Evolutionary conservation across 2,888 invertebrate species (phyloP).

Genomic region (Dasysyrphus tricinctus): DNA sequence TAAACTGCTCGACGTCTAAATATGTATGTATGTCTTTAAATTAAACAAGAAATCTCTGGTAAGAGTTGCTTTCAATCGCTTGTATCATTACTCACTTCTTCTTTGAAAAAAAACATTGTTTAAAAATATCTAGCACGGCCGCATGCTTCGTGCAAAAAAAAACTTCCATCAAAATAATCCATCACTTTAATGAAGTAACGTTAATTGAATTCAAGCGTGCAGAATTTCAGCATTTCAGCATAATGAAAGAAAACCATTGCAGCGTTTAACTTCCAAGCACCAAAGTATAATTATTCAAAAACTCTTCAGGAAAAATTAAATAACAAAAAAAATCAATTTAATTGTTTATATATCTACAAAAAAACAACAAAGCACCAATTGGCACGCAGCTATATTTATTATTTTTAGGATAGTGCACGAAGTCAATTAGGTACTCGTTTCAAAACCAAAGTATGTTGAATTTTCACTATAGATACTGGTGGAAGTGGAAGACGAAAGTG

Average conservation of each 20-base stretch:
- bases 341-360: not conserved
- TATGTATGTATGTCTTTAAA: not conserved
- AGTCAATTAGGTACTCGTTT: slow-evolving; percentile 24
- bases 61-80: not conserved
- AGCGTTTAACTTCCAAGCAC: slow-evolving; percentile 24
- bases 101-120: not conserved
- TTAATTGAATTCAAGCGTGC: slow-evolving; percentile 53
- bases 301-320: not conserved
- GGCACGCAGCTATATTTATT: slow-evolving; percentile 41
- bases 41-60: not conserved
- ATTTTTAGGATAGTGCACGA: slow-evolving; percentile 44
- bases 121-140: not conserved
- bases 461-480: not conserved
- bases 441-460: slow-evolving; percentile 33
- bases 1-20: too few species aligned
- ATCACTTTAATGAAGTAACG: slow-evolving; percentile 42
- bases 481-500: slow-evolving; percentile 23
- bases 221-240: slow-evolving; percentile 39
- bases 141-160: not conserved
- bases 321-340: slow-evolving; percentile 1
- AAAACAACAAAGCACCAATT: slow-evolving; percentile 20
- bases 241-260: slow-evolving; percentile 24
- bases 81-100: not conserved
- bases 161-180: not conserved
- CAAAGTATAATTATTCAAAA: slow-evolving; percentile 32